Conservation (phyloP, 2,888 invertebrate genomes). For the Alloplasta piceator region DNA sequence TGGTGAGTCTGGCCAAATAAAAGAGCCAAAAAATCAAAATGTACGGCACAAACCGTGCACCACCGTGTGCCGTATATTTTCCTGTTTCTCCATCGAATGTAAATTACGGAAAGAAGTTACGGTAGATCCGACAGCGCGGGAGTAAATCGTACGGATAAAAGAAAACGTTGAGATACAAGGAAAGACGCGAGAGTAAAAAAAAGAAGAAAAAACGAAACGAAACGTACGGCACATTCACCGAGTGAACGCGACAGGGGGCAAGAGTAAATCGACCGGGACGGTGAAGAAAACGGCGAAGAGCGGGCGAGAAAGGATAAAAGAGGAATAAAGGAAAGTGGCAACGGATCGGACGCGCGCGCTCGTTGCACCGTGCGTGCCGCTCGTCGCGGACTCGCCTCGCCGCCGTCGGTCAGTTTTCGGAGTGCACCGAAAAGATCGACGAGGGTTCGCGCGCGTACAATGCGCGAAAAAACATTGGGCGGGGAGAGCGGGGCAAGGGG, state of each 20-base stretch:
- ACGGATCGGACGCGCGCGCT: not conserved
- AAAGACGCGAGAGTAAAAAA: too few species aligned
- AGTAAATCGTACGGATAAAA: conserved; percentile 14
- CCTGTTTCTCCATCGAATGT: too few species aligned
- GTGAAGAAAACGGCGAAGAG: conserved; percentile 51
- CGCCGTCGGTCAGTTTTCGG: conserved; percentile 3
- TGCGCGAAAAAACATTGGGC: not conserved
- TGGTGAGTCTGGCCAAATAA: too few species aligned
- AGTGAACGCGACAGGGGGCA: too few species aligned
- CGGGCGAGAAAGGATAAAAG: conserved; percentile 25
- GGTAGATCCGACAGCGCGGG: conserved; percentile 31
- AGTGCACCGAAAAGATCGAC: not conserved
- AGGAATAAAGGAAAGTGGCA: conserved; percentile 7
- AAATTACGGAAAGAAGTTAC: not conserved
- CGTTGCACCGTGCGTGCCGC: not conserved
- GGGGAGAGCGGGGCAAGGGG: not conserved
- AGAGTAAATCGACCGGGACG: not conserved
- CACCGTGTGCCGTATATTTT: too few species aligned
- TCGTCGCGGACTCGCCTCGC: too few species aligned
- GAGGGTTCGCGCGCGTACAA: not conserved
- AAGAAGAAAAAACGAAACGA: too few species aligned
- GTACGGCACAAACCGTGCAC: too few species aligned
- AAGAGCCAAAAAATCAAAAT: too few species aligned
- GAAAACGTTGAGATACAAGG: too few species aligned
- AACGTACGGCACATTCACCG: too few species aligned